These are phyloP conservation scores for Cavia aperea DNA, from an alignment of 2,113 vertebrate genomes.

Conservation along the genomic window DNA sequence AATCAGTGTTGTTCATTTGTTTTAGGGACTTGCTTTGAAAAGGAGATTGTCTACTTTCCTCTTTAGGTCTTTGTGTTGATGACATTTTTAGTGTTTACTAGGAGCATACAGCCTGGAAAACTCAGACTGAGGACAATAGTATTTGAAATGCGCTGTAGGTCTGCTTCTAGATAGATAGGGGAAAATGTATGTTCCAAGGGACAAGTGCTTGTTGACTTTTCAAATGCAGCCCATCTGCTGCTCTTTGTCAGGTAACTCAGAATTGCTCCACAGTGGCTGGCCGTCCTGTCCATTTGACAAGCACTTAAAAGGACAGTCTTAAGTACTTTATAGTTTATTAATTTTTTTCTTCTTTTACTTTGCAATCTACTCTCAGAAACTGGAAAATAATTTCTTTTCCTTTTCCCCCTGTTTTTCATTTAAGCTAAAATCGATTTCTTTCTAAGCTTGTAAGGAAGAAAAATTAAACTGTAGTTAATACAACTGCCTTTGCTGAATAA, in stretches of 20 bases:
- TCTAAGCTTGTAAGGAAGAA: conserved; percentile 24
- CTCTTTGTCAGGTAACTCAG: conserved; percentile 31
- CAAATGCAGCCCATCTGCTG: background rate
- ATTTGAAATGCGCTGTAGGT: conserved; percentile 46
- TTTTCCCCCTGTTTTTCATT: conserved; percentile 19
- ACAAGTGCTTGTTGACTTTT: conserved; percentile 69
- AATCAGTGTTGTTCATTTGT: background rate
- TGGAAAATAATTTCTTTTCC: conserved; percentile 54
- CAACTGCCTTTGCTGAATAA: conserved; percentile 55
- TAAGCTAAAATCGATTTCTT: conserved; percentile 61
- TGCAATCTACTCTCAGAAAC: conserved; percentile 43
- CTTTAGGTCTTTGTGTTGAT: conserved; percentile 24
- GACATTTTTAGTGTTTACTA: conserved; percentile 43
- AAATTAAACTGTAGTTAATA: conserved; percentile 55
- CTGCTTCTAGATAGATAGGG: conserved; percentile 25
- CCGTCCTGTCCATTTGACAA: conserved; percentile 45
- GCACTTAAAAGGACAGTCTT: conserved; percentile 53
- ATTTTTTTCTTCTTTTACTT: conserved; percentile 50
- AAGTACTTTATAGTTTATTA: conserved; percentile 64
- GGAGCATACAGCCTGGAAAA: conserved; percentile 21
- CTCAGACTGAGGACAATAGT: conserved; percentile 34
- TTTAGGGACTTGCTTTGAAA: background rate
- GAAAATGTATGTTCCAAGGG: conserved; percentile 53
- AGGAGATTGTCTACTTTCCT: background rate
- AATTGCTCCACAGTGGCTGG: background rate